These are phyloP conservation scores for Anodontia alba DNA, from an alignment of 2,888 invertebrate species.

Conservation along the genomic window DNA sequence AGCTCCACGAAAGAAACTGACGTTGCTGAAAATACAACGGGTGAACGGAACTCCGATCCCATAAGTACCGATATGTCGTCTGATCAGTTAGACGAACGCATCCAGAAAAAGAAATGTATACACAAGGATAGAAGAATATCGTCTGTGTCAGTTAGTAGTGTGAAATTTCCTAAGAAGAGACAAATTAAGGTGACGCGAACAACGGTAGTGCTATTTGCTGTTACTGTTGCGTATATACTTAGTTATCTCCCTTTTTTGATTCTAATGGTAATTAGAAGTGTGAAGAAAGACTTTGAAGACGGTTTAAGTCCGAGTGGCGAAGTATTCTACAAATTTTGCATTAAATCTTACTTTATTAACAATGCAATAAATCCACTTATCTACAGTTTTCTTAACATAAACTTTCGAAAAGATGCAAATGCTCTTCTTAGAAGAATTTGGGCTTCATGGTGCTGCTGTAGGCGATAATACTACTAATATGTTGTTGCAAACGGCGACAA, in stretches of 20 bases:
- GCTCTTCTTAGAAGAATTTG: constrained; percentile 63
- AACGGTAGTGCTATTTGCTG: constrained; percentile 78
- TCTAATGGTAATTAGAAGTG: constrained; percentile 77
- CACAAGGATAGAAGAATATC: constrained; percentile 60
- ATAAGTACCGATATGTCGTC: constrained; percentile 77
- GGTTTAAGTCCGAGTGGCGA: constrained; percentile 71
- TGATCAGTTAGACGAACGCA: constrained; percentile 60
- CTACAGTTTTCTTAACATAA: constrained; percentile 79
- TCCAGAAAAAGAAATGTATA: constrained; percentile 42
- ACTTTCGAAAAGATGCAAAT: constrained; percentile 76
- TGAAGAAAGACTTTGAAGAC: constrained; percentile 75
- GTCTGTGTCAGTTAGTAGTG: constrained; percentile 44
- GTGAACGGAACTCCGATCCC: constrained; percentile 67
- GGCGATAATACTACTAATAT: no score
- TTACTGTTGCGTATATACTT: constrained; percentile 78
- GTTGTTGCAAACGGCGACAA: no score
- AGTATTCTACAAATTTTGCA: constrained; percentile 78
- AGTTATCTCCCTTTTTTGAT: constrained; percentile 79
- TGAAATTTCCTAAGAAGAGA: constrained; percentile 54
- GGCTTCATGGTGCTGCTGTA: constrained; percentile 63
- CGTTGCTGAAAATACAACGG: constrained; percentile 35
- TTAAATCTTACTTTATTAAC: constrained; percentile 81
- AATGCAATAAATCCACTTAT: constrained; percentile 81
- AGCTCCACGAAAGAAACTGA: constrained; percentile 56
- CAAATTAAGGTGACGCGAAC: constrained; percentile 76